Base-by-base conservation (phyloP, 2,113 vertebrate species). In the Hepsetus odoe region DNA sequence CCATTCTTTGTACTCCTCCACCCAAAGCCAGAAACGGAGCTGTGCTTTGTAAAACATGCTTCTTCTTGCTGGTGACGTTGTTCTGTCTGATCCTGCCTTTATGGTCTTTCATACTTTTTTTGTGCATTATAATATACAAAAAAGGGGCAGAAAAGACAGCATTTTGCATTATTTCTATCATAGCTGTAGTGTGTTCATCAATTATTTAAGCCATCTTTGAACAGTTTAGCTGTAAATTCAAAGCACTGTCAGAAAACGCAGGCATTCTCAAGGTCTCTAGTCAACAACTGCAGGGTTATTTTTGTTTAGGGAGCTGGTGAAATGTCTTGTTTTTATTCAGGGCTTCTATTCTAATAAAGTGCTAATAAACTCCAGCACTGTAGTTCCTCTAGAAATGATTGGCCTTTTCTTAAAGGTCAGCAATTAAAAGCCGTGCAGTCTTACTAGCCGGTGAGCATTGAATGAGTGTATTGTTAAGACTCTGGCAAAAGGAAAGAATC, bases 381-480 rank as follows among this genome's bases (percentile, higher is more conserved):
- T 67, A 58, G 32, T 68, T 80, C 64, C 22, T 72, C 18, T 49
- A 53, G 65, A 74, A 80, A 72, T 76, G 44, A 69, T 24, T 65
- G 32, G 33, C 49, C 70, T 74, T 76, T 75, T 62, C 67, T 76
- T 66, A 79, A 84, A 82, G 83, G 80, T 79, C 72, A 76, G 53
- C 72, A 82, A 76, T 84, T 84, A 84, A 82, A 79, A 73, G 35
- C 11, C 14, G 18, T 61, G 32, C 51, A 26, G 49, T 28, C 61
- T 72, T 68, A 22, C 30, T 24, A 35, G 42, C 44, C 51, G 40
- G 77, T 65, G 68, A 71, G 66, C 22, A 46, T 70, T 56, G 76
- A 76, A n/a, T 35, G 59, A 53, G 24, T 51, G 22, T 75, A 44
- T 76, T 77, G 35, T 68, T 46, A 35, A 28, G 72, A 78, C 51